Evolutionary conservation across 2,797 vertebrate species (phyloP).

Genomic region (Acropternis orthonyx): DNA sequence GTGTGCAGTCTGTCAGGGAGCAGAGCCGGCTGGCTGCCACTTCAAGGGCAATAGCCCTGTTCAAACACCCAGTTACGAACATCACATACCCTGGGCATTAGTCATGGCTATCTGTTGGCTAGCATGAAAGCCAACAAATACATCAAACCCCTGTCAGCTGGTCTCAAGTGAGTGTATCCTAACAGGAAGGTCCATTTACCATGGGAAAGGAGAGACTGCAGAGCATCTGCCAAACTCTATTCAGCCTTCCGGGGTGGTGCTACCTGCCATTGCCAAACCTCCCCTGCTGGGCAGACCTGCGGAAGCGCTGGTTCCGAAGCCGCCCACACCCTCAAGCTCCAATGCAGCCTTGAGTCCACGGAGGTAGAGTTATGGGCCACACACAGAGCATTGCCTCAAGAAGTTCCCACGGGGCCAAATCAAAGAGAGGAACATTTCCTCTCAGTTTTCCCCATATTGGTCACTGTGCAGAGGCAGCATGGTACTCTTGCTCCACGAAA

Average conservation of each 20-base stretch:
- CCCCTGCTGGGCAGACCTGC: background rate
- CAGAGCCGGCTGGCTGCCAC: background rate
- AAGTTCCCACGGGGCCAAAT: background rate
- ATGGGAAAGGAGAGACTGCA: background rate
- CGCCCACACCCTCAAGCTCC: accelerated
- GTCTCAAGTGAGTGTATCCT: background rate
- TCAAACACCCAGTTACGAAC: background rate
- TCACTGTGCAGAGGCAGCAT: background rate
- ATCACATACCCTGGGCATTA: background rate
- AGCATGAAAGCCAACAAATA: background rate
- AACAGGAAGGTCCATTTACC: background rate
- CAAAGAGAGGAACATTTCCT: accelerated
- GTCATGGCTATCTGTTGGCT: background rate
- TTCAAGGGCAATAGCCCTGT: background rate
- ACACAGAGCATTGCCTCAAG: background rate
- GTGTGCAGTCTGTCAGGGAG: background rate
- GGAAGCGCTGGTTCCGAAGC: background rate
- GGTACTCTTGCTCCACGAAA: accelerated
- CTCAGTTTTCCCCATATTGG: background rate
- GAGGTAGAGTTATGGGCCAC: background rate
- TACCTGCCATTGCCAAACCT: background rate
- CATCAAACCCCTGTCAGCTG: background rate
- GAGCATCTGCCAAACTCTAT: background rate
- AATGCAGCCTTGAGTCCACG: background rate
- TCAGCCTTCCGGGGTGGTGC: accelerated